These are phyloP conservation scores for Trimorus sp. DNA, from an alignment of 2,888 invertebrate species.

Conservation along the genomic window DNA sequence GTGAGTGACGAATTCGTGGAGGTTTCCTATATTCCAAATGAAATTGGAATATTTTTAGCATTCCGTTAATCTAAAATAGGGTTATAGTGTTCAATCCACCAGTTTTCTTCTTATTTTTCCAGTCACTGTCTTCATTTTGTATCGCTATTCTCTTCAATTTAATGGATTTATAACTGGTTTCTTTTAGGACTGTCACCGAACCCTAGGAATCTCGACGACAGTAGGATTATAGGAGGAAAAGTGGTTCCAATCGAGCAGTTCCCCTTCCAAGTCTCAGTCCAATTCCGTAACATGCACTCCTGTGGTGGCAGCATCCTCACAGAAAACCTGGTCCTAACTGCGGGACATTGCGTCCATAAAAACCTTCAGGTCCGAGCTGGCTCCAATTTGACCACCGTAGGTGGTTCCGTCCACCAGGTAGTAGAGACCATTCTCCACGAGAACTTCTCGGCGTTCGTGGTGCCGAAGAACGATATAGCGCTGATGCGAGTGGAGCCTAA, in stretches of 20 bases:
- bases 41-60: no score
- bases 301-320: conserved; percentile 60
- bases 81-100: no score
- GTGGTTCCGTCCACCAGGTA: conserved; percentile 48
- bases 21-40: no score
- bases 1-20: conserved; percentile 4
- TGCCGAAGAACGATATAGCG: conserved; percentile 56
- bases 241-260: conserved; percentile 42
- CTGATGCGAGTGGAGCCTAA: conserved; percentile 50
- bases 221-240: conserved; percentile 51
- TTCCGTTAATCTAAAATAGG: no score
- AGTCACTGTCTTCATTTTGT: no score
- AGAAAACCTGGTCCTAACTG: conserved; percentile 44
- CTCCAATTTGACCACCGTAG: conserved; percentile 28
- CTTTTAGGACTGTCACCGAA: conserved; percentile 22
- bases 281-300: background rate
- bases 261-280: conserved; percentile 55
- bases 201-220: background rate
- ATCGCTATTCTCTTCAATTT: no score
- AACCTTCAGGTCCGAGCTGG: conserved; percentile 45
- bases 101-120: no score
- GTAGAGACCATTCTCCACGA: conserved; percentile 29
- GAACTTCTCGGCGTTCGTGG: conserved; percentile 11
- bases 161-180: no score
- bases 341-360: conserved; percentile 37